Evolutionary conservation across 2,113 vertebrate genomes (phyloP).

Genomic region (Saccopteryx leptura): DNA sequence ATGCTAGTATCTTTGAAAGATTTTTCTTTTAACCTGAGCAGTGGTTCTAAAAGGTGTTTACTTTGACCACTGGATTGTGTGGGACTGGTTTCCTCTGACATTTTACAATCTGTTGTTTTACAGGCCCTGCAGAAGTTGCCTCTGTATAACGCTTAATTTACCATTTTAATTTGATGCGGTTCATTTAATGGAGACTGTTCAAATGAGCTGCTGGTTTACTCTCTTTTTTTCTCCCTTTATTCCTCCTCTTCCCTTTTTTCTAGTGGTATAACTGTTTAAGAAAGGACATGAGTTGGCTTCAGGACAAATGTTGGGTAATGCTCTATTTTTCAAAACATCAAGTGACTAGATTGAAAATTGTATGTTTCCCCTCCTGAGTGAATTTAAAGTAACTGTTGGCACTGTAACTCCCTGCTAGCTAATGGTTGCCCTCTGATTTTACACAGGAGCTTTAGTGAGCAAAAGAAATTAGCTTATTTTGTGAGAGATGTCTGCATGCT

Average conservation of each 20-base stretch:
- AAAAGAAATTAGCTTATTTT: conserved; percentile 69
- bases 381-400: conserved; percentile 33
- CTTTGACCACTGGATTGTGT: not conserved
- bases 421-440: conserved; percentile 18
- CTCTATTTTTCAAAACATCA: conserved; percentile 68
- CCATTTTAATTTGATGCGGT: conserved; percentile 63
- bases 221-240: not conserved
- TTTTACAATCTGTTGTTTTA: not conserved
- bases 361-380: not conserved
- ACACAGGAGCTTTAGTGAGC: conserved; percentile 39
- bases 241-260: not conserved
- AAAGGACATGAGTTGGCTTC: conserved; percentile 48
- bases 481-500: conserved; percentile 55
- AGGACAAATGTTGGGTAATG: not conserved
- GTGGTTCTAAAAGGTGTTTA: conserved; percentile 2
- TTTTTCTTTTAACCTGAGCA: not conserved
- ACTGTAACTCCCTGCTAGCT: conserved; percentile 9
- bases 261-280: conserved; percentile 32
- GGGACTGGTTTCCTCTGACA: not conserved
- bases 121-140: not conserved
- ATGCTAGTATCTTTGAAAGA: not conserved
- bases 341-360: conserved; percentile 33
- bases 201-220: conserved; percentile 33
- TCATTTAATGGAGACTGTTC: conserved; percentile 63
- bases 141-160: conserved; percentile 63